Conservation (phyloP, 2,113 vertebrate genomes). For the Panthera tigris region DNA sequence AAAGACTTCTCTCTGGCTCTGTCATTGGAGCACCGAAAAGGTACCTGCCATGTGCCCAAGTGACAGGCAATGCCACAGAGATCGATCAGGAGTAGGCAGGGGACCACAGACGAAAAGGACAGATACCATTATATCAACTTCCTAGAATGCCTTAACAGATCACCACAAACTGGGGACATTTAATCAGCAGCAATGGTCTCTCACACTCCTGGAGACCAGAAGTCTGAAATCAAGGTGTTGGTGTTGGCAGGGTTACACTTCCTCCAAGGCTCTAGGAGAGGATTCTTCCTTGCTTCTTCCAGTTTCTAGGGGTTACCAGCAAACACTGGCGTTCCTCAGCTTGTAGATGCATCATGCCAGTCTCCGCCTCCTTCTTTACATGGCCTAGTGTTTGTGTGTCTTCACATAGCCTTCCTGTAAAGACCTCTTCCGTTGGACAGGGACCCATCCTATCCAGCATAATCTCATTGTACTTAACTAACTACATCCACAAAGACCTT, state of each 20-base stretch:
- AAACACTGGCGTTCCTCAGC: neutral
- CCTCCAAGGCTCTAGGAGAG: neutral
- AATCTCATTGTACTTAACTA: neutral
- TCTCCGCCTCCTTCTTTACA: neutral
- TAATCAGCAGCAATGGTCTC: neutral
- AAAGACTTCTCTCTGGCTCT: neutral
- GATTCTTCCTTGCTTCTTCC: neutral
- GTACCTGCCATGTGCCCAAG: neutral
- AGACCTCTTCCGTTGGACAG: neutral
- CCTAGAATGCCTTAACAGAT: neutral
- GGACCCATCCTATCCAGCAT: neutral
- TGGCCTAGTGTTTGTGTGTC: too few species aligned
- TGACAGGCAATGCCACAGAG: neutral
- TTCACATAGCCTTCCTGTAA: neutral
- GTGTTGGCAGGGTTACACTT: neutral
- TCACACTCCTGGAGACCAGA: neutral
- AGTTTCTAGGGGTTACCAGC: neutral
- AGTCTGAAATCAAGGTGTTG: neutral
- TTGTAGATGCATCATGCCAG: neutral
- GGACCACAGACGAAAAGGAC: neutral
- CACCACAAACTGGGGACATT: neutral
- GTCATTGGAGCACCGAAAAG: neutral
- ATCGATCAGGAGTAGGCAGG: neutral
- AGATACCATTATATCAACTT: neutral
- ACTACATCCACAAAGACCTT: neutral